Evolutionary conservation across 1,140 invertebrate genomes (phyloP).

Genomic region (Eupristina koningsbergeri): DNA sequence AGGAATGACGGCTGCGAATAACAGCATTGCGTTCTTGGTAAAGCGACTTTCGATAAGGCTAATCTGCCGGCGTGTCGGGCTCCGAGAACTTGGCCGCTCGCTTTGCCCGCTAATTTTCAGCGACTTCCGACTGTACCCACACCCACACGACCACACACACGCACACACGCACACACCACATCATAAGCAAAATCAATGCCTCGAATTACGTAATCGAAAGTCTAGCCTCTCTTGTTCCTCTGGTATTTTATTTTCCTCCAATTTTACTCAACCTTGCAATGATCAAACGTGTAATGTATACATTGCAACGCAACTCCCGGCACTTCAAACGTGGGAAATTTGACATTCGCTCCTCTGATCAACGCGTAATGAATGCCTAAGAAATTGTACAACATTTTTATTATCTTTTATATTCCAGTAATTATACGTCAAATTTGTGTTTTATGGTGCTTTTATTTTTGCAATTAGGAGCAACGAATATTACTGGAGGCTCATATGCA

Average conservation of each 20-base stretch:
- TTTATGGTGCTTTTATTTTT: too few species aligned
- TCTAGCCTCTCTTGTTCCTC: not conserved
- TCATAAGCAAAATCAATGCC: not conserved
- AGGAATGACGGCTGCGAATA: not conserved
- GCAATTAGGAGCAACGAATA: too few species aligned
- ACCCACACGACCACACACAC: too few species aligned
- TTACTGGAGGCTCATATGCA: too few species aligned
- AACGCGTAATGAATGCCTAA: too few species aligned
- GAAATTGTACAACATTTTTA: too few species aligned
- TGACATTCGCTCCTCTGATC: too few species aligned
- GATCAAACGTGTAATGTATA: not conserved
- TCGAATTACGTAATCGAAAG: constrained; percentile 15
- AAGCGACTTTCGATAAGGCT: constrained; percentile 33
- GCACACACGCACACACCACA: not conserved
- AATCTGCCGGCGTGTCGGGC: constrained; percentile 23
- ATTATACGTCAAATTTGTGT: too few species aligned
- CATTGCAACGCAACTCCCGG: not conserved
- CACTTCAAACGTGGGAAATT: not conserved
- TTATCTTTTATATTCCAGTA: too few species aligned
- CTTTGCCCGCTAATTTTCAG: constrained; percentile 3
- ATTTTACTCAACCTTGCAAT: not conserved
- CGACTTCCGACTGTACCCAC: not conserved
- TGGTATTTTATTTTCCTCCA: not conserved
- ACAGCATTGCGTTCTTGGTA: constrained; percentile 29
- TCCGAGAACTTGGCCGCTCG: not conserved